These are phyloP conservation scores for Danaus plexippus DNA, from an alignment of 1,140 invertebrate genomes.

Conservation along the genomic window DNA sequence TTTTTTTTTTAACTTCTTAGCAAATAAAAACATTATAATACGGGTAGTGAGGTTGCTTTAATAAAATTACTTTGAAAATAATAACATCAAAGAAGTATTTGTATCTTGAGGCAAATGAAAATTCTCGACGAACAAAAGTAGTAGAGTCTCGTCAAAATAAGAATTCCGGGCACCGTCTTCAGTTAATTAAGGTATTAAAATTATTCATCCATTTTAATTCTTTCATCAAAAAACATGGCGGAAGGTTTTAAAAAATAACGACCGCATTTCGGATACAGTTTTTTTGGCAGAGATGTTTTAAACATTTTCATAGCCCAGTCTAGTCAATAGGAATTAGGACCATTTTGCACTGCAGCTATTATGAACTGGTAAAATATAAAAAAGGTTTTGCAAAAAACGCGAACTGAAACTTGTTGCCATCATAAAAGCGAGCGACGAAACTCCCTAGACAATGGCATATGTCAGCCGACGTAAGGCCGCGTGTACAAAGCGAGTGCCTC, in stretches of 20 bases:
- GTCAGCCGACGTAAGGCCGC: slow-evolving; percentile 51
- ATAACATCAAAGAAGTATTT: slow-evolving; percentile 32
- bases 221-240: slow-evolving; percentile 33
- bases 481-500: slow-evolving; percentile 58
- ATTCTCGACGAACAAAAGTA: slow-evolving; percentile 42
- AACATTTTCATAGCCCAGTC: slow-evolving; percentile 28
- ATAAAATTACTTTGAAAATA: slow-evolving; percentile 17
- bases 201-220: slow-evolving; percentile 32
- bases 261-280: slow-evolving; percentile 29
- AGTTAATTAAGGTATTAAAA: slow-evolving; percentile 61
- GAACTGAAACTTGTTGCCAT: slow-evolving; percentile 61
- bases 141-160: slow-evolving; percentile 43
- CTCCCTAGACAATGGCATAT: slow-evolving; percentile 57
- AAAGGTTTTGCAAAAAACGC: slow-evolving; percentile 42
- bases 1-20: no score
- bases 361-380: slow-evolving; percentile 32
- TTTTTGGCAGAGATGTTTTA: slow-evolving; percentile 19
- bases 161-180: slow-evolving; percentile 41
- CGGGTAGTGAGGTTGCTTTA: neutral
- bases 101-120: slow-evolving; percentile 30
- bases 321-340: slow-evolving; percentile 37
- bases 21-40: no score
- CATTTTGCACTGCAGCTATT: slow-evolving; percentile 32
- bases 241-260: slow-evolving; percentile 32
- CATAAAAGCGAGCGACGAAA: slow-evolving; percentile 51